Percentiles rank a stretch among this genome's conserved stretches.
Conservation (phyloP, 2,113 vertebrate genomes). For the Todiramphus chloris region DNA sequence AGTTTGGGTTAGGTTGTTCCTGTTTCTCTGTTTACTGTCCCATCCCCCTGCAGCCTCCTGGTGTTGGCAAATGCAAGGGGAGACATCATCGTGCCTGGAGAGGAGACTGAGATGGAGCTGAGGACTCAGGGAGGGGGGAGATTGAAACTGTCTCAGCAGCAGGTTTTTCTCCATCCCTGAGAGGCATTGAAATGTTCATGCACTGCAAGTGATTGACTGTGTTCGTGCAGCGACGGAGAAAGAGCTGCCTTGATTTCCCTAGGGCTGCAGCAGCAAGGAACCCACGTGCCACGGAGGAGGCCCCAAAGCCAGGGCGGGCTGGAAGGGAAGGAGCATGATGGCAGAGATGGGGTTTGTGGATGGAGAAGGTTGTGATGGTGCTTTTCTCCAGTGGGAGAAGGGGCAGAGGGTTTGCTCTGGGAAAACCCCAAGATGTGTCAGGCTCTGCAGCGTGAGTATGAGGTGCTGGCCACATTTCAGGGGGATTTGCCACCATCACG, state of each 20-base stretch:
- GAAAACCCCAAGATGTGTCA: not conserved
- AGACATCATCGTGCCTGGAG: not conserved
- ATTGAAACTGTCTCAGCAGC: not conserved
- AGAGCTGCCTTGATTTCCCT: not conserved
- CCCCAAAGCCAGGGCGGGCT: rapidly evolving
- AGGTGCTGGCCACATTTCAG: not conserved
- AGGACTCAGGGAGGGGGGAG: not conserved
- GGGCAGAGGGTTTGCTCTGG: not conserved
- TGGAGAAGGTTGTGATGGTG: not conserved
- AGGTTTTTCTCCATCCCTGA: not conserved
- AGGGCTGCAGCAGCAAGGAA: not conserved
- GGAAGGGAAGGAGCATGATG: not conserved
- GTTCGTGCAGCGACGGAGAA: rapidly evolving
- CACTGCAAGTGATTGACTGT: not conserved
- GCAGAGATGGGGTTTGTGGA: not conserved
- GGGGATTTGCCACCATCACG: not conserved
- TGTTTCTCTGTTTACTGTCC: not conserved
- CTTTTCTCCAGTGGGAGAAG: not conserved
- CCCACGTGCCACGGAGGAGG: rapidly evolving
- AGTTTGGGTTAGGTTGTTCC: not conserved
- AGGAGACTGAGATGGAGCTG: not conserved
- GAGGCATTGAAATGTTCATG: not conserved
- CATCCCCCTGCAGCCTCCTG: rapidly evolving
- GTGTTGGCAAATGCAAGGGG: not conserved
- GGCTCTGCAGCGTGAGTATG: not conserved